Base-by-base conservation (phyloP, 2,797 vertebrate genomes). In the Cossypha niveicapilla region DNA sequence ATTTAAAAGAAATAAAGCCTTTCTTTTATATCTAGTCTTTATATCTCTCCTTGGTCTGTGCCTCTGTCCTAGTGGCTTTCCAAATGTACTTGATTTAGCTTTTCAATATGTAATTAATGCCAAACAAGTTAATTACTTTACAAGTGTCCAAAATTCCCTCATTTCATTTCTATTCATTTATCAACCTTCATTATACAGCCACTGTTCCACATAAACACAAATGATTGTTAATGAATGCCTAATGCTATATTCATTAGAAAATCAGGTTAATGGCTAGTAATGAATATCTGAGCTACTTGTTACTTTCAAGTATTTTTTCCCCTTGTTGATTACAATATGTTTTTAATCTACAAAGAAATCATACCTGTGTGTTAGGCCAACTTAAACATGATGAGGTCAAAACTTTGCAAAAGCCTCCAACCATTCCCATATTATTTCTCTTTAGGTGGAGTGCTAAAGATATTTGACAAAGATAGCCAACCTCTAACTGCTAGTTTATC, bases 81-180 rank as follows among this genome's bases (percentile, higher is more conserved):
- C 98, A 97, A 98, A 98, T 96, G 95, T 97, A 98, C 98, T 99
- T 98, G 97, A 98, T 98, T 98, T 98, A 97, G 97, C 95, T 98
- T 98, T 93, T 98, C 98, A 98, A 97, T 97, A 92, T 97, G 96
- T 98, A 98, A 99, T 98, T 98, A 98, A 97, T 94, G 92, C 98
- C 97, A 98, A 98, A 98, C 97, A 98, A 98, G 98, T 98, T 98
- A 98, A 98, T 98, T 98, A 98, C 97, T 98, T 97, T 97, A 95
- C 97, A 98, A 99, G 98, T 98, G 97, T 97, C 98, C 92, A 82
- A 96, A 97, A 98, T 98, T 98, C 97, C 97, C 97, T 97, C 78
- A 39, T 97, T 97, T 97, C 97, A 98, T 98, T 97, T 96, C 97
- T 97, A 97, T 97, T 98, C 98, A 98, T 98, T 98, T 97, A 97